Evolutionary conservation across 2,113 vertebrate species (phyloP), one percentile per base, ranked within the genome.

Genomic region (Gadus macrocephalus): DNA sequence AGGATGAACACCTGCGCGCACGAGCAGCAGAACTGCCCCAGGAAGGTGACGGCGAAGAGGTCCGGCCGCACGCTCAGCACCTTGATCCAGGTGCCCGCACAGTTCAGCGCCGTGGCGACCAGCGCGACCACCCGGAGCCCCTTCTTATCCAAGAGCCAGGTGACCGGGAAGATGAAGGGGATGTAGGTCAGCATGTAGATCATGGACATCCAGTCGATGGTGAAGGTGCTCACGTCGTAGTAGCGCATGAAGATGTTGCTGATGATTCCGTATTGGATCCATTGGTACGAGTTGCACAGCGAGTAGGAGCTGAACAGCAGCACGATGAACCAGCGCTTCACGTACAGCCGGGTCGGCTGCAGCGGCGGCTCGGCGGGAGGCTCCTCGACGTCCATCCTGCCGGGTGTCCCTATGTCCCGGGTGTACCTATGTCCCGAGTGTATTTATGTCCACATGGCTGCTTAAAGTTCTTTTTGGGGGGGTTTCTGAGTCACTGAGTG

Each of bases 151-250:
- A 98, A 89, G 78, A 98, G 89, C 97, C 96, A 99, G 71, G 96
- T 93, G 7, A 97, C 95, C 0, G 97, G 97, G 85, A 98, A 95
- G 31, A 99, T 94, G 61, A 97, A 90, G 0, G 96, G 96, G 66
- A 98, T 97, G 87, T 99, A 99, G 14, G 90, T 82, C 25, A 98
- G 55, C 96, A 99, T 98, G 85, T 95, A 99, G 83, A 93, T 91
- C 95, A 99, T 97, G 69, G 96, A 96, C 78, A 98, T 91, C 94
- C 97, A 99, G 92, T 99, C 96, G 62, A 99, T 91, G 71, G 94
- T 90, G 38, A 98, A 95, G 28, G 90, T 5, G 31, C 83, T 89
- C 68, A 98, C 95, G 0, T 1, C 67, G 70, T 98, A 99, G 85
- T 97, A 99, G 60, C 65, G 17, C 86, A 78, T 76, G 83, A 99